A percentile compares a stretch with the other conserved stretches of the same genome.
Evolutionary conservation across 2,888 invertebrate genomes (phyloP).

Genomic region (Spatulosminthurus flaviceps): DNA sequence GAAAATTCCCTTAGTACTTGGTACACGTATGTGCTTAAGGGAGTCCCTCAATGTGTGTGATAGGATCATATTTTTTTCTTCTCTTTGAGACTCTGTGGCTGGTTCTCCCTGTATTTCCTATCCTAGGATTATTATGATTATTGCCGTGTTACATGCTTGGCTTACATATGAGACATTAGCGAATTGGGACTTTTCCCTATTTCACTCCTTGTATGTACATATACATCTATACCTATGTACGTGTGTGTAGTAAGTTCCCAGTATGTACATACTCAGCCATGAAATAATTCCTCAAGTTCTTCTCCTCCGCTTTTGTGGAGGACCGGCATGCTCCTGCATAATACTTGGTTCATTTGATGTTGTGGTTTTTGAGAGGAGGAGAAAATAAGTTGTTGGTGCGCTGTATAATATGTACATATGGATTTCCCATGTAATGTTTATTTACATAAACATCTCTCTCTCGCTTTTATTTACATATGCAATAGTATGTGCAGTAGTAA

Average conservation of each 20-base stretch:
- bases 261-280: background rate
- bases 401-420: too few species aligned
- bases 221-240: background rate
- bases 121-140: slow-evolving; percentile 13
- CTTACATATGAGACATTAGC: slow-evolving; percentile 27
- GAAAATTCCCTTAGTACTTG: background rate
- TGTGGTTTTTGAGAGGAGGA: background rate
- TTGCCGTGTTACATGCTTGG: background rate
- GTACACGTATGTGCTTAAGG: too few species aligned
- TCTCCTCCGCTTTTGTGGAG: background rate
- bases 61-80: background rate
- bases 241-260: background rate
- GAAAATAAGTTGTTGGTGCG: too few species aligned
- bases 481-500: too few species aligned
- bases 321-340: slow-evolving; percentile 37
- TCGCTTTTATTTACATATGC: too few species aligned
- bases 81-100: background rate
- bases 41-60: background rate
- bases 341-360: slow-evolving; percentile 26
- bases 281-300: background rate
- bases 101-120: too few species aligned
- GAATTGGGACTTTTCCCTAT: background rate
- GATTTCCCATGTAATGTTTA: too few species aligned
- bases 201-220: background rate
- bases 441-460: background rate